Base-by-base conservation (phyloP, 2,797 vertebrate species). In the Austrolebias charrua region DNA sequence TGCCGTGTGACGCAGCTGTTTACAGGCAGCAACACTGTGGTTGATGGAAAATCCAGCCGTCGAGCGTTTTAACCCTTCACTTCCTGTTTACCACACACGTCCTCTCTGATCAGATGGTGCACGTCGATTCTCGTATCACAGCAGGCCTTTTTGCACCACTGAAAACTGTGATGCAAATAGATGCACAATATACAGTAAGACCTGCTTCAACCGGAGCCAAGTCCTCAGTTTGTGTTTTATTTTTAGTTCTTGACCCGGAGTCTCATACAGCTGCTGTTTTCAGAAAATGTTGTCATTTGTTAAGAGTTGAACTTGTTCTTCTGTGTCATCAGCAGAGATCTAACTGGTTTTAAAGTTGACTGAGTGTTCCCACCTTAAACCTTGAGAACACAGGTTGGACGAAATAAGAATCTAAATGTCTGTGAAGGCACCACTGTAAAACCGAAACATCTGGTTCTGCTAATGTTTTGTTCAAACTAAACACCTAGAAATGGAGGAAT, bases 51-150 rank as follows among this genome's bases (percentile, higher is more conserved):
- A 81, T 84, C 66, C 70, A 85, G 76, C 83, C 49, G 16, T 54
- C 56, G 73, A 66, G 0, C 29, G 43, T 76, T 88, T 90, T 89
- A 90, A 90, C 88, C 83, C 89, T 87, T 89, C 72, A 68, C 76
- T 90, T 90, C 88, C 88, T 89, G 88, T 91, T 91, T 87, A 77
- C 52, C 63, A 16, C 48, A 55, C 72, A 71, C 13, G 72, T 78
- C 68, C 59, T 75, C 60, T 75, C 51, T 64, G 71, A 71, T 78
- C 44, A 75, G 75, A 72, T 5, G 14, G 29, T 53, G 24, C 75
- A 83, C 71, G 59, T 65, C 57, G 78, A 4, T 76, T 76, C 62
- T 75, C 29, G 31, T 38, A 8, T 66, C 69, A 46, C 47, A 15
- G 1, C 3, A 7, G 46, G n/a, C 16, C 55, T 29, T 64, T 74